Evolutionary conservation across 1,140 invertebrate genomes (phyloP).

Genomic region (Magallana angulata): DNA sequence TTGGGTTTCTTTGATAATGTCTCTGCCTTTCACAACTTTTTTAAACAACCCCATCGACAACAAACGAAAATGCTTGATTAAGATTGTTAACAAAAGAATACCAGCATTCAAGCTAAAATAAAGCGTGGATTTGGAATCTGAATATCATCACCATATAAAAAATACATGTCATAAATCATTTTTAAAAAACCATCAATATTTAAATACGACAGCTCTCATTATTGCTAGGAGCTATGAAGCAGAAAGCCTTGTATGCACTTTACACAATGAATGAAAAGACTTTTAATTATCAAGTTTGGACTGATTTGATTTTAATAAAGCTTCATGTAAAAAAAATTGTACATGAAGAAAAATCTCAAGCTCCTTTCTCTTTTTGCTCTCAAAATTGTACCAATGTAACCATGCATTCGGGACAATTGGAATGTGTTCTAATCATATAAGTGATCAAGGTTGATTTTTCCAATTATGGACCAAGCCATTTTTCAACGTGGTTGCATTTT

Average conservation of each 20-base stretch:
- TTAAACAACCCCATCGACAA: neutral
- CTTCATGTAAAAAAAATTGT: neutral
- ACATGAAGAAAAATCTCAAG: neutral
- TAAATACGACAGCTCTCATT: too few relatives aligned
- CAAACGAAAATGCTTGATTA: constrained; percentile 22
- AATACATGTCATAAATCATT: neutral
- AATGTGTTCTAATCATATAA: neutral
- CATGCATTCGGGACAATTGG: neutral
- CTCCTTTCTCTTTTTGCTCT: neutral
- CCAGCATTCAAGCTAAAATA: neutral
- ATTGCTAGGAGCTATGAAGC: neutral
- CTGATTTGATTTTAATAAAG: neutral
- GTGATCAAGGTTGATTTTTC: neutral
- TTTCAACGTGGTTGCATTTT: neutral
- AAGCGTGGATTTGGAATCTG: neutral
- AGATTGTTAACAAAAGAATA: neutral
- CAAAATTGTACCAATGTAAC: too few relatives aligned
- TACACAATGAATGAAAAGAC: neutral
- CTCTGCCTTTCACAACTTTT: neutral
- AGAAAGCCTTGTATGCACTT: too few relatives aligned
- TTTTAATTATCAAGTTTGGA: neutral
- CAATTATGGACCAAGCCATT: neutral
- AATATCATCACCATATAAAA: constrained; percentile 1
- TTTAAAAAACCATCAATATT: too few relatives aligned
- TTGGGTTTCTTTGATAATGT: neutral